phyloP scores from a whole-genome alignment of 1,140 invertebrate genomes.

The Calephelis virginiensis region DNA sequence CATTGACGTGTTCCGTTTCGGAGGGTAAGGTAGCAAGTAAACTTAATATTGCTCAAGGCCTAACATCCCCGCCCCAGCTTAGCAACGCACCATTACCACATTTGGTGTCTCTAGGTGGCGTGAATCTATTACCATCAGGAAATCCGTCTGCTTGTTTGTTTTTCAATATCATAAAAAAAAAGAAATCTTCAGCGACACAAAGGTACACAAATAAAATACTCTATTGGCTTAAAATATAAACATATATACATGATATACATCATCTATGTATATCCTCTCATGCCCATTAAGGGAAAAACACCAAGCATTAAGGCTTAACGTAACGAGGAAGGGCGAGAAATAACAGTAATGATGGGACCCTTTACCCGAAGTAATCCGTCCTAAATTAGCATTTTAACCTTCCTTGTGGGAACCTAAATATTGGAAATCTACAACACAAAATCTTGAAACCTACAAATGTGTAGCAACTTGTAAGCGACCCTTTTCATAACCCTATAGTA shows the following conservation, averaged over 20 bases:
- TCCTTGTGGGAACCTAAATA: background rate
- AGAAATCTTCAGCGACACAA: too few relatives aligned
- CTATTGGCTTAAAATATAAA: background rate
- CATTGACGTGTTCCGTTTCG: too few relatives aligned
- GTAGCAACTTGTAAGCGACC: background rate
- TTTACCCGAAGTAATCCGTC: background rate
- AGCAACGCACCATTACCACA: too few relatives aligned
- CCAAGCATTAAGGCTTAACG: background rate
- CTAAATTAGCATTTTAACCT: slow-evolving; percentile 11
- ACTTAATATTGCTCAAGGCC: too few relatives aligned
- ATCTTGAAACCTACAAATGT: slow-evolving; percentile 3
- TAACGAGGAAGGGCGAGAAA: background rate
- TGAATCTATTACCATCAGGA: too few relatives aligned
- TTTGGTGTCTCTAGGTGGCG: too few relatives aligned
- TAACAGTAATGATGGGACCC: slow-evolving; percentile 4
- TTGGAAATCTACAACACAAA: background rate
- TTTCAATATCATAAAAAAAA: too few relatives aligned
- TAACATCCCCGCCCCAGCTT: too few relatives aligned
- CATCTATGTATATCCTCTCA: background rate
- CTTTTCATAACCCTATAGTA: background rate
- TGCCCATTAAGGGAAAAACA: background rate
- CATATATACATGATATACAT: background rate
- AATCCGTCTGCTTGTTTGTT: too few relatives aligned
- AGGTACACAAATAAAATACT: background rate
- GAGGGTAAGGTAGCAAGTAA: too few relatives aligned